Base-by-base conservation (phyloP, 2,113 vertebrate genomes). In the Fregata magnificens region DNA sequence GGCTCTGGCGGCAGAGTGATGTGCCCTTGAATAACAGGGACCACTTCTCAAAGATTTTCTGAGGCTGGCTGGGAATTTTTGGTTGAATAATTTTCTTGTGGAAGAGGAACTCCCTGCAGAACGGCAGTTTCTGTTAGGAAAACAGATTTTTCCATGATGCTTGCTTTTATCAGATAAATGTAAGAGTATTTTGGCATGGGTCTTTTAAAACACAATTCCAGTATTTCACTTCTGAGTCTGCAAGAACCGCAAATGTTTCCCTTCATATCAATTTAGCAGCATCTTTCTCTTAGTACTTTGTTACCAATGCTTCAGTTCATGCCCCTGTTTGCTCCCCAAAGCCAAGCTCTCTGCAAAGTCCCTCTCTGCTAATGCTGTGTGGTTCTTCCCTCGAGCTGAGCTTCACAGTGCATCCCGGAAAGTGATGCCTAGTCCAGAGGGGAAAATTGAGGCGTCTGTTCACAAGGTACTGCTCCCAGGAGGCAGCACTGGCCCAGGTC, bases 321-420 rank as follows among this genome's bases (percentile, higher is more conserved):
- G 72, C 28, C 42, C 18, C 29, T 36, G 32, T 16, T 44, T 1
- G 5, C 34, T 88, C 83, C 34, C 36, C 22, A 13, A 5, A 28
- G 47, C 62, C 52, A 55, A 66, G 29, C 52, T 76, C 28, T 53
- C 52, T 38, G n/a, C 50, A 38, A n/a, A 66, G 10, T n/a, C 52
- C n/a, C 31, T 45, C 19, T 71, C 66, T 52, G 22, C 61, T 40
- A 7, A 5, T 2, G 10, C 44, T 6, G 10, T 16, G 24, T 4
- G 66, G 31, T 40, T 62, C 20, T 55, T 26, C 15, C 65, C 34
- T 32, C 3, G 0, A 80, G 28, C 28, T 66, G 47, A 36, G 34
- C 18, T 49, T 45, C 36, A 7, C 24, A 3, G 5, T 1, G 56
- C 38, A 34, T 20, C 61, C 61, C 0, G 0, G 40, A 25, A 34